Conservation (phyloP, 2,113 vertebrate species). For the Phylloscopus trochilus region DNA sequence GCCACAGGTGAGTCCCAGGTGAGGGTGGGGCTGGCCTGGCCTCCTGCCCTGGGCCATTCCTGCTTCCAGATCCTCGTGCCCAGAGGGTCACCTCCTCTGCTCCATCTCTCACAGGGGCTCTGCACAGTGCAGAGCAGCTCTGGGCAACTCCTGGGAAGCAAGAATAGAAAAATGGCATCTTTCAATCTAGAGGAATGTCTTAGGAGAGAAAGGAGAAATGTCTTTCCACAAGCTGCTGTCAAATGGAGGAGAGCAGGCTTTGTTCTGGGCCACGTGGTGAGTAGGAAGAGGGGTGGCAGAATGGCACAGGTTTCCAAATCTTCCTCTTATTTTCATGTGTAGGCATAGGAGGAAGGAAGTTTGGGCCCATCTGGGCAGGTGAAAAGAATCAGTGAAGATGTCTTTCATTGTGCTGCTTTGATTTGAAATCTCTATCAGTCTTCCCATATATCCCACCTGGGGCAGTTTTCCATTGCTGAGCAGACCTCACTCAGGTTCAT, state of each 20-base stretch:
- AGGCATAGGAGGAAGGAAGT: too few species aligned
- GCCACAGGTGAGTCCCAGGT: rapidly evolving
- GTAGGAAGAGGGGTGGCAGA: background rate
- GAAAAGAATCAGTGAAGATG: background rate
- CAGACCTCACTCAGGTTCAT: background rate
- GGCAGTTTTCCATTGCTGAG: background rate
- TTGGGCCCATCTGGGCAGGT: background rate
- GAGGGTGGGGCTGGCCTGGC: background rate
- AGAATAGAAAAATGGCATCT: background rate
- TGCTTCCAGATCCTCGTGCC: background rate
- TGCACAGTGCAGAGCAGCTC: background rate
- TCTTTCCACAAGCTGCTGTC: background rate
- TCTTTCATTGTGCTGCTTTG: background rate
- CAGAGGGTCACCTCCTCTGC: background rate
- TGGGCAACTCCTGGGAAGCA: background rate
- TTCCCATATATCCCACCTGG: background rate
- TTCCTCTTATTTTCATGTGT: background rate
- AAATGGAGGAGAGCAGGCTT: background rate
- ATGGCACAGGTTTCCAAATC: background rate
- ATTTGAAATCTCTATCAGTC: background rate
- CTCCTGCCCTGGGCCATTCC: background rate
- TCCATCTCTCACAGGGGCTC: background rate
- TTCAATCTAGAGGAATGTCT: background rate
- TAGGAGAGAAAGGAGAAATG: background rate
- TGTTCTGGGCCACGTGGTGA: background rate